These are phyloP conservation scores for Diachrysia chrysitis DNA, from an alignment of 2,888 invertebrate genomes.

Conservation along the genomic window DNA sequence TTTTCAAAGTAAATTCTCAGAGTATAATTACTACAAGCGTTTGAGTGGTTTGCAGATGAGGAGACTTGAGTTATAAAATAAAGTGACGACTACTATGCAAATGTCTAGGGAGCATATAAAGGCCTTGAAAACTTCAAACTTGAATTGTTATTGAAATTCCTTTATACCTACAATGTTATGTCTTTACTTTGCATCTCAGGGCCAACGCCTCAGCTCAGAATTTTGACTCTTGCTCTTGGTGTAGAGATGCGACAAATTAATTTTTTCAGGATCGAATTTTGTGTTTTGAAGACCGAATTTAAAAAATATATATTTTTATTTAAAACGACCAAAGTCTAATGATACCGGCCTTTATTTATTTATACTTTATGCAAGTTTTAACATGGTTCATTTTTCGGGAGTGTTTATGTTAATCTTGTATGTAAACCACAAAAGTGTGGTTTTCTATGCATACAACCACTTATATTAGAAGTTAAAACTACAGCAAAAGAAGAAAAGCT, in stretches of 20 bases:
- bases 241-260: no score
- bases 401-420: no score
- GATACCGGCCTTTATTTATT: no score
- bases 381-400: no score
- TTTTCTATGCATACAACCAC: no score
- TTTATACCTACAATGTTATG: constrained; percentile 13
- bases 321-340: no score
- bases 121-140: constrained; percentile 14
- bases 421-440: no score
- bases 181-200: constrained; percentile 1
- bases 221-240: background rate
- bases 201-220: background rate
- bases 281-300: no score
- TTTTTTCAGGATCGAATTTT: no score
- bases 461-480: no score
- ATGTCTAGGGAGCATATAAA: constrained; percentile 33
- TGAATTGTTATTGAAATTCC: constrained; percentile 34
- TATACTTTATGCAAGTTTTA: no score
- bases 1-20: constrained; percentile 42
- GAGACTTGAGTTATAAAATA: constrained; percentile 17
- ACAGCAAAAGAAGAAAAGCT: background rate
- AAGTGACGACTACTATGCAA: constrained; percentile 23
- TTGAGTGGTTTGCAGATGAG: constrained; percentile 21
- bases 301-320: no score
- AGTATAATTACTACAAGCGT: constrained; percentile 25